phyloP scores from a whole-genome alignment of 2,888 invertebrate species.

The Drosophila aldrichi region DNA sequence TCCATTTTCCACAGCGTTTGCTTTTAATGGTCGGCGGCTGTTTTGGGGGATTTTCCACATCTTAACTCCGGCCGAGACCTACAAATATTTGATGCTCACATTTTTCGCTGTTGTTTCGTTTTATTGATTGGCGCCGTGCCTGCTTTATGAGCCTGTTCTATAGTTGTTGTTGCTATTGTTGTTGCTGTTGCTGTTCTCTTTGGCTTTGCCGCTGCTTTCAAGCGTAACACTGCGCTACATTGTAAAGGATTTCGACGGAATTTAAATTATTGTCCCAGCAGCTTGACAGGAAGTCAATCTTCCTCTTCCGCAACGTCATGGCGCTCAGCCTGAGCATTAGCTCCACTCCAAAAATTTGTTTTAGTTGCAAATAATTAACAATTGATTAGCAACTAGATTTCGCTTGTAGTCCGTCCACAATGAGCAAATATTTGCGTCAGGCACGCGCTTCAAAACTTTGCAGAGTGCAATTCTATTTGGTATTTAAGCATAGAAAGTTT shows the following conservation, averaged over 20 bases:
- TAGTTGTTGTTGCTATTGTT: conserved; percentile 10
- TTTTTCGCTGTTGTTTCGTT: conserved; percentile 63
- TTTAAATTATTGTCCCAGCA: conserved; percentile 56
- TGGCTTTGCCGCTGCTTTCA: conserved; percentile 48
- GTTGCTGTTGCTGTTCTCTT: conserved; percentile 40
- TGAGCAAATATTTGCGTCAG: conserved; percentile 18
- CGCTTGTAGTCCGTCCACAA: background rate
- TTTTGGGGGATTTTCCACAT: conserved; percentile 77
- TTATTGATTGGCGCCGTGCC: conserved; percentile 78
- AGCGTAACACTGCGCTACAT: conserved; percentile 58
- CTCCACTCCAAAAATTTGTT: conserved; percentile 9
- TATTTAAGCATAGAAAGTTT: background rate
- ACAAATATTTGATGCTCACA: conserved; percentile 79
- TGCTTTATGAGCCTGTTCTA: conserved; percentile 63
- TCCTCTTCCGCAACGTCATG: conserved; percentile 8
- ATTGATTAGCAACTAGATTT: conserved; percentile 23
- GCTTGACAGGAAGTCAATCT: conserved; percentile 30
- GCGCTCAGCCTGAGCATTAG: background rate
- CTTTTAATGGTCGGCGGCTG: conserved; percentile 72
- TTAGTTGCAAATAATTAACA: conserved; percentile 38
- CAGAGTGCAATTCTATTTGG: background rate
- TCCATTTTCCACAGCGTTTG: conserved; percentile 77
- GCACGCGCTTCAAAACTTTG: background rate
- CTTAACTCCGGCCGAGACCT: conserved; percentile 76
- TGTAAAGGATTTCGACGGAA: conserved; percentile 65